Conservation (phyloP, 2,113 vertebrate genomes). For the Pholis gunnellus region DNA sequence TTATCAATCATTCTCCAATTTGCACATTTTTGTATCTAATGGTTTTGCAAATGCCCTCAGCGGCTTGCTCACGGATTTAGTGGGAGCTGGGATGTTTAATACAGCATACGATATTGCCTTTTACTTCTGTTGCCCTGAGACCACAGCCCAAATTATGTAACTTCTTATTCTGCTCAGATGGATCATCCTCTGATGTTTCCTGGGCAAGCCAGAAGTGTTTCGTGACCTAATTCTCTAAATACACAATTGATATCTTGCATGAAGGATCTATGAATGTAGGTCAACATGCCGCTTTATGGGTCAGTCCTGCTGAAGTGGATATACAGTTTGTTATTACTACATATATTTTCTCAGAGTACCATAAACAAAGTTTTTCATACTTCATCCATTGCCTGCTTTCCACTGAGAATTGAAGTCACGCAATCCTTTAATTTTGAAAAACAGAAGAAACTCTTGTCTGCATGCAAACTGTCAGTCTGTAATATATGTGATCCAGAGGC, state of each 20-base stretch:
- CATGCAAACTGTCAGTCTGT: slow-evolving; percentile 4
- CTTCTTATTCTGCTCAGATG: slow-evolving; percentile 36
- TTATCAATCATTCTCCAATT: slow-evolving; percentile 16
- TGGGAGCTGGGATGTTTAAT: slow-evolving; percentile 22
- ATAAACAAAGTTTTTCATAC: not conserved
- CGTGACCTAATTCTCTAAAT: slow-evolving; percentile 58
- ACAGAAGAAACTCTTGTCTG: not conserved
- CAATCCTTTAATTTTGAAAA: slow-evolving; percentile 10
- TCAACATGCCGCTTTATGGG: slow-evolving; percentile 34
- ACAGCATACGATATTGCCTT: slow-evolving; percentile 22
- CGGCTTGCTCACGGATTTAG: slow-evolving; percentile 24
- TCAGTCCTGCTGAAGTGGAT: slow-evolving; percentile 12
- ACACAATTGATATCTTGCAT: slow-evolving; percentile 23
- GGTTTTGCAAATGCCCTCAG: slow-evolving; percentile 17
- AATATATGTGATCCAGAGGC: not conserved
- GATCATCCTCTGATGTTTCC: slow-evolving; percentile 56
- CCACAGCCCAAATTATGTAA: slow-evolving; percentile 55
- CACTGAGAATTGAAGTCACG: not conserved
- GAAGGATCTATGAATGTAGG: slow-evolving; percentile 44
- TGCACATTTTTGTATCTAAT: slow-evolving; percentile 19
- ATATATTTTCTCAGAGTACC: not conserved
- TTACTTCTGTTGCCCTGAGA: slow-evolving; percentile 39
- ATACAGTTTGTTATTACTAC: not conserved
- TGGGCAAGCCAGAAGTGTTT: slow-evolving; percentile 46
- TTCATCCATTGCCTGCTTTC: not conserved